These are phyloP conservation scores for Upupa epops DNA, from an alignment of 2,113 vertebrate genomes.

Conservation along the genomic window DNA sequence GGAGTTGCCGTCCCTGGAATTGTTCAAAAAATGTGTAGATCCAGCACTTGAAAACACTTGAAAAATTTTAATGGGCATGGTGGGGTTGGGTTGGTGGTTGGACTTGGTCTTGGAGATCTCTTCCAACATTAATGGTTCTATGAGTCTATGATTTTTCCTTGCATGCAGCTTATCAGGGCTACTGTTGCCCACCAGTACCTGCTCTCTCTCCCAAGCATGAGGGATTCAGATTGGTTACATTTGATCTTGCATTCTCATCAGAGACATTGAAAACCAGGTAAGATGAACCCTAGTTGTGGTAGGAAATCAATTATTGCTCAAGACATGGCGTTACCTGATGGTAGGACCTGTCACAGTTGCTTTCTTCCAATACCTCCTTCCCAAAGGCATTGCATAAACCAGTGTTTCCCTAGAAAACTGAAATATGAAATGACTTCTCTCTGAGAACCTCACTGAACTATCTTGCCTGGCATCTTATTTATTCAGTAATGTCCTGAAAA, in stretches of 20 bases:
- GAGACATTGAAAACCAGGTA: background rate
- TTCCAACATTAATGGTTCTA: too few relatives aligned
- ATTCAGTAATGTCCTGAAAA: background rate
- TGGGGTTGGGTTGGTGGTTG: too few relatives aligned
- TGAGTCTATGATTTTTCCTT: background rate
- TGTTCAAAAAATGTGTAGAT: too few relatives aligned
- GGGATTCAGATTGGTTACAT: rapidly evolving
- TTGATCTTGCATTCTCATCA: rapidly evolving
- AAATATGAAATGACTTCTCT: background rate
- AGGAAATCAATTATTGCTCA: background rate
- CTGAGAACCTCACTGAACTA: background rate
- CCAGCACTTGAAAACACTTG: too few relatives aligned
- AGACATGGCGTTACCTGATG: background rate
- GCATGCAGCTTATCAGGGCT: background rate
- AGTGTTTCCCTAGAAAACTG: background rate
- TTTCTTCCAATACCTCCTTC: background rate
- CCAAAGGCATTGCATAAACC: background rate
- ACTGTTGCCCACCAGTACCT: background rate
- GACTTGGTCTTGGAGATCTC: too few relatives aligned
- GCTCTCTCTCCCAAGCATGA: background rate
- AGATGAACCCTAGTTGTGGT: background rate
- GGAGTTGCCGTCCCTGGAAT: too few relatives aligned
- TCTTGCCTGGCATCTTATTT: background rate
- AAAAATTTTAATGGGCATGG: too few relatives aligned
- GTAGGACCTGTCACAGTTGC: background rate